Evolutionary conservation across 2,113 vertebrate genomes (phyloP).

Genomic region (Hystrix brachyura): DNA sequence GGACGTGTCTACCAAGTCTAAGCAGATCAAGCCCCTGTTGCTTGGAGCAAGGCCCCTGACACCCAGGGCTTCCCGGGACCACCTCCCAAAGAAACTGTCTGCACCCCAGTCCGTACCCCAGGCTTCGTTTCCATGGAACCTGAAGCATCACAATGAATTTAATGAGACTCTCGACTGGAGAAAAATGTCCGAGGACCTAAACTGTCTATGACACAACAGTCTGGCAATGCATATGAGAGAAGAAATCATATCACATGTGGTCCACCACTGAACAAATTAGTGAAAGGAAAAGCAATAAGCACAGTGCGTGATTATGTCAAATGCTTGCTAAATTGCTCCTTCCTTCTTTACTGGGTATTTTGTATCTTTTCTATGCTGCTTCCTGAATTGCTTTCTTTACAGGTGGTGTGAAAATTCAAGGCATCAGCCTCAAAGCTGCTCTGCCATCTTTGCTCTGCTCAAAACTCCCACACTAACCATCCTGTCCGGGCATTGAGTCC

Average conservation of each 20-base stretch:
- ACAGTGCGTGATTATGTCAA: not conserved
- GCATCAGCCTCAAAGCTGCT: not conserved
- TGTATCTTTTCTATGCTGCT: not conserved
- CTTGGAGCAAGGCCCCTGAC: not conserved
- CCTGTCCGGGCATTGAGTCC: not conserved
- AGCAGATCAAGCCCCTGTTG: not conserved
- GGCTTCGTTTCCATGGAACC: not conserved
- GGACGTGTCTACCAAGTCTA: not conserved
- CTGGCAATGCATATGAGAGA: not conserved
- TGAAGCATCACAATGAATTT: not conserved
- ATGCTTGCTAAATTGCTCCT: not conserved
- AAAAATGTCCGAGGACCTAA: not conserved
- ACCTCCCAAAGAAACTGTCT: not conserved
- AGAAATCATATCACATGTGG: not conserved
- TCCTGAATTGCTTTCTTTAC: not conserved
- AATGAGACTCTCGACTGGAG: slow-evolving; percentile 2
- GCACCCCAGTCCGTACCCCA: not conserved
- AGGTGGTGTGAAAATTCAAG: not conserved
- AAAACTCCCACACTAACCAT: not conserved
- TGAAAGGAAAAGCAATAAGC: not conserved
- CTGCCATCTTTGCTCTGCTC: not conserved
- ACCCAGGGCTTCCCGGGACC: not conserved
- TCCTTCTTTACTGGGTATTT: not conserved
- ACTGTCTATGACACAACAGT: not conserved
- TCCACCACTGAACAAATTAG: not conserved